These are phyloP conservation scores for Halcyon senegalensis DNA, from an alignment of 2,113 vertebrate genomes.

Conservation along the genomic window DNA sequence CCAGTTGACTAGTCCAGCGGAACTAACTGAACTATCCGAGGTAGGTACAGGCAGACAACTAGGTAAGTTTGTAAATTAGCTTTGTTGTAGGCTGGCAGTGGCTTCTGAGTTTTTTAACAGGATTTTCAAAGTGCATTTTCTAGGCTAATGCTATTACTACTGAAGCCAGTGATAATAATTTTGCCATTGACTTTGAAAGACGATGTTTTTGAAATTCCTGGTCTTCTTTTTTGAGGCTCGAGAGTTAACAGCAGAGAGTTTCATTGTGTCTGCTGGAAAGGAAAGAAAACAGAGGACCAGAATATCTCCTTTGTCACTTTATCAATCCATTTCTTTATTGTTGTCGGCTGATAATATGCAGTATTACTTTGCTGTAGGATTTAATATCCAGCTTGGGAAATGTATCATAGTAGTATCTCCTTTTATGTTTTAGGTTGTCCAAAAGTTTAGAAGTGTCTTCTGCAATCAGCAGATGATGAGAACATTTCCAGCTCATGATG, in stretches of 20 bases:
- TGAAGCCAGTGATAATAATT: neutral
- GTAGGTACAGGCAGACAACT: neutral
- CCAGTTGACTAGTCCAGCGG: neutral
- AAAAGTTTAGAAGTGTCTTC: constrained; percentile 77
- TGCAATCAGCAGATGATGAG: constrained; percentile 74
- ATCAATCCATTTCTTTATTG: neutral
- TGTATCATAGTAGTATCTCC: neutral
- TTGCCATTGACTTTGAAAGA: neutral
- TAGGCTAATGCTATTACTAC: neutral
- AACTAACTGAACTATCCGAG: neutral
- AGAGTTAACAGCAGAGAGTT: neutral
- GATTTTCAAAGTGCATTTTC: neutral
- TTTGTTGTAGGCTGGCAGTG: neutral
- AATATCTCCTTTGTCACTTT: neutral
- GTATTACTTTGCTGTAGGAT: neutral
- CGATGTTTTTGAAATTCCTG: neutral
- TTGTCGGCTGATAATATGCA: neutral
- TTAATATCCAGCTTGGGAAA: neutral
- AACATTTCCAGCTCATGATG: constrained; percentile 73
- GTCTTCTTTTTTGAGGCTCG: neutral
- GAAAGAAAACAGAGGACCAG: neutral
- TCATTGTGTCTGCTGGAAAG: neutral
- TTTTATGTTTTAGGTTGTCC: constrained; percentile 64
- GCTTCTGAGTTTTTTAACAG: neutral
- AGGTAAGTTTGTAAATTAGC: neutral